These are phyloP conservation scores for Heliconius ethilla DNA, from an alignment of 2,888 invertebrate genomes.

Conservation along the genomic window DNA sequence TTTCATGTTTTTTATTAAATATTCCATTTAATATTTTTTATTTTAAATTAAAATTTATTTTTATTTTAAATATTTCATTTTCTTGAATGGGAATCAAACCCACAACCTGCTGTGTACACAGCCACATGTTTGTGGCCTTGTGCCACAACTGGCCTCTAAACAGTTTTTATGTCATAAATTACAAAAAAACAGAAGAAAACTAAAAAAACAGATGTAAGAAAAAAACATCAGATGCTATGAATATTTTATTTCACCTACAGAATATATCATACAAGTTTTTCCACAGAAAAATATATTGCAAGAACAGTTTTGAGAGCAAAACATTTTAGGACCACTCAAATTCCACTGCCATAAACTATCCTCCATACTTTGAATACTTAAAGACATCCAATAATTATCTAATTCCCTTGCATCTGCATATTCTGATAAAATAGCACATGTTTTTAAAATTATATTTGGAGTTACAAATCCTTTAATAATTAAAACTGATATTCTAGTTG, in stretches of 20 bases:
- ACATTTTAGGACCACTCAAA: constrained; percentile 57
- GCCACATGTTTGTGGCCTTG: background rate
- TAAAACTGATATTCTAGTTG: constrained; percentile 61
- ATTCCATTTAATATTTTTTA: too few relatives aligned
- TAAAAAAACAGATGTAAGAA: constrained; percentile 15
- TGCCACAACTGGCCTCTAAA: background rate
- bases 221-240: constrained; percentile 51
- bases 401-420: constrained; percentile 57
- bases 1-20: too few relatives aligned
- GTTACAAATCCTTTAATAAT: constrained; percentile 67
- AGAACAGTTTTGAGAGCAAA: constrained; percentile 67
- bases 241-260: constrained; percentile 72
- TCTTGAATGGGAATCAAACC: background rate
- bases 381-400: constrained; percentile 63
- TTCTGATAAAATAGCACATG: constrained; percentile 56
- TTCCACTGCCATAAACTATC: constrained; percentile 67
- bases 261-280: constrained; percentile 54
- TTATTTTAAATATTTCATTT: background rate
- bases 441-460: constrained; percentile 52
- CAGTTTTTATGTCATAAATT: background rate
- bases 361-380: constrained; percentile 69
- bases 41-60: too few relatives aligned
- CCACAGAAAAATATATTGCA: constrained; percentile 64
- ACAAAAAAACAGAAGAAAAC: background rate
- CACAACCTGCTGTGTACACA: background rate